Evolutionary conservation across 2,888 invertebrate species (phyloP).

Genomic region (Theretra japonica): DNA sequence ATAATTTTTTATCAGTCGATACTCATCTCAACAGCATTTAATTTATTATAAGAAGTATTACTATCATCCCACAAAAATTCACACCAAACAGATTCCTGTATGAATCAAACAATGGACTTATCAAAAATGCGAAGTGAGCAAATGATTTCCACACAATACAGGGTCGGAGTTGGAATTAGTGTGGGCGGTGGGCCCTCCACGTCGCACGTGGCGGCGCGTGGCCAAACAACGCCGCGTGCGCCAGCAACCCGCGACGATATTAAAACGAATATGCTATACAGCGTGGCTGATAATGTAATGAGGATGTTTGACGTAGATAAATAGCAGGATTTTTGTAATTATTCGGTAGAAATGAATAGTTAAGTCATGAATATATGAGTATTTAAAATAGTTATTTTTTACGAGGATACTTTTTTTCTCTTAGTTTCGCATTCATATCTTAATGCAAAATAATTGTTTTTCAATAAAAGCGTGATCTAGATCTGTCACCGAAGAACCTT

Average conservation of each 20-base stretch:
- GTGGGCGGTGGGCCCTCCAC: slow-evolving; percentile 59
- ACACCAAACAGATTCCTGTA: slow-evolving; percentile 28
- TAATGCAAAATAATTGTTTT: too few relatives aligned
- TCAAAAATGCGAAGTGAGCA: slow-evolving; percentile 65
- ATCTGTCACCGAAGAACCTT: too few relatives aligned
- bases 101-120: slow-evolving; percentile 47
- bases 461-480: too few relatives aligned
- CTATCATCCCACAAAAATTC: too few relatives aligned
- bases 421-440: too few relatives aligned
- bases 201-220: slow-evolving; percentile 63
- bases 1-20: too few relatives aligned
- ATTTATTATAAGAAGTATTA: too few relatives aligned
- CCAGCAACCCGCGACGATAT: slow-evolving; percentile 66
- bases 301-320: neutral
- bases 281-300: slow-evolving; percentile 21
- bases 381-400: too few relatives aligned
- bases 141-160: slow-evolving; percentile 54
- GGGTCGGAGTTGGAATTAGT: slow-evolving; percentile 45
- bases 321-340: neutral
- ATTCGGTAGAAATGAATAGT: too few relatives aligned
- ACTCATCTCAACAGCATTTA: too few relatives aligned
- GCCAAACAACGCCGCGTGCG: slow-evolving; percentile 69
- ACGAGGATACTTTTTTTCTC: too few relatives aligned
- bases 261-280: slow-evolving; percentile 71
- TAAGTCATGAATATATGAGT: too few relatives aligned